Percentiles rank a stretch among this genome's conserved stretches.
phyloP scores from a whole-genome alignment of 2,113 vertebrate genomes.

The Odocoileus virginianus region DNA sequence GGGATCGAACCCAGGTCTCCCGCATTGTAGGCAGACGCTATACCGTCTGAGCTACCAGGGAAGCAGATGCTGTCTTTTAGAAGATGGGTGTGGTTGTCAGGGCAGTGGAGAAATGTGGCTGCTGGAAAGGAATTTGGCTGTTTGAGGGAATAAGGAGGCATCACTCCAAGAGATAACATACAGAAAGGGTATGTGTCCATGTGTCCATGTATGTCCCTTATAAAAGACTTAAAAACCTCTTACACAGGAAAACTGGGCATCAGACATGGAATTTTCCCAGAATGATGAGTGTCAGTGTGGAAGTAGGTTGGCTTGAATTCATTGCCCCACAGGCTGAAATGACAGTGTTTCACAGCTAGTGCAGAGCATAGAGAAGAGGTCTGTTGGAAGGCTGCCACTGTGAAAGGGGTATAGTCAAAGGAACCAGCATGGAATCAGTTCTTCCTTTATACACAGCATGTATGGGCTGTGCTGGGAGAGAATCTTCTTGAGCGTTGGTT shows the following conservation, averaged over 20 bases:
- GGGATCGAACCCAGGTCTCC: too few species aligned
- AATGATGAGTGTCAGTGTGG: neutral
- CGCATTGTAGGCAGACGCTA: too few species aligned
- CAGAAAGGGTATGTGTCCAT: neutral
- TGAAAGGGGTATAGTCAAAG: neutral
- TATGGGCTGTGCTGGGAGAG: neutral
- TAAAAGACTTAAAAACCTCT: neutral
- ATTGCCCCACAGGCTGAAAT: neutral
- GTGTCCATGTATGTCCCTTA: neutral
- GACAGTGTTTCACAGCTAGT: neutral
- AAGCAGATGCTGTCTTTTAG: neutral
- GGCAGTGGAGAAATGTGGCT: neutral
- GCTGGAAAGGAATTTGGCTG: neutral
- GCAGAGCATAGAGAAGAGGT: neutral
- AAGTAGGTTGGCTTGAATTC: neutral
- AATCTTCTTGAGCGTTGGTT: neutral
- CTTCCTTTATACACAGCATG: neutral
- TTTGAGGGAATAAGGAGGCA: neutral
- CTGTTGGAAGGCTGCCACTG: neutral
- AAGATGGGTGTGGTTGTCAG: neutral
- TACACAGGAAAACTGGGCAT: neutral
- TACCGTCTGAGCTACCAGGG: too few species aligned
- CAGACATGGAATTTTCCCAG: slow-evolving; percentile 1
- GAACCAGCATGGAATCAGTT: neutral
- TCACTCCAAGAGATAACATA: neutral